phyloP scores from a whole-genome alignment of 2,797 vertebrate genomes.

The Oryzias dopingdopingensis region DNA sequence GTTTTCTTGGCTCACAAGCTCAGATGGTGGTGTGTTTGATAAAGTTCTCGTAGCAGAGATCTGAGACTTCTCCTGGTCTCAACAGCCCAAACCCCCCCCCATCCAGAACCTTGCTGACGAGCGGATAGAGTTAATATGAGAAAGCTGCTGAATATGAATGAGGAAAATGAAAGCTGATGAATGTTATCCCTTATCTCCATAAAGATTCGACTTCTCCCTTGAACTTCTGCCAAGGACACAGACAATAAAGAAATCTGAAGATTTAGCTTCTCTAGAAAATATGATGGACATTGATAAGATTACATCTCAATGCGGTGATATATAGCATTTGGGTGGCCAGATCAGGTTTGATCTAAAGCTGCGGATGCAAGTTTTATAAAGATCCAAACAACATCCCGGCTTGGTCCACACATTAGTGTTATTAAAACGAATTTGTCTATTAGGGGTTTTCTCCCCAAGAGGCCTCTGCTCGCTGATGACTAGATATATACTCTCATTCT shows the following conservation, averaged over 20 bases:
- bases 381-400: slow-evolving; percentile 53
- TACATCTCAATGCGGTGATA: slow-evolving; percentile 55
- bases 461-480: slow-evolving; percentile 42
- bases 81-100: slow-evolving; percentile 46
- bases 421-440: slow-evolving; percentile 69
- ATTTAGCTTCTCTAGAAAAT: slow-evolving; percentile 53
- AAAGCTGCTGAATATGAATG: slow-evolving; percentile 74
- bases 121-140: slow-evolving; percentile 57
- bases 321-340: slow-evolving; percentile 22
- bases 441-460: slow-evolving; percentile 36
- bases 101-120: slow-evolving; percentile 60
- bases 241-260: slow-evolving; percentile 68
- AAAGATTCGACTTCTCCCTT: slow-evolving; percentile 76
- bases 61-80: slow-evolving; percentile 45
- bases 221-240: slow-evolving; percentile 75
- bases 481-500: slow-evolving; percentile 63
- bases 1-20: slow-evolving; percentile 55
- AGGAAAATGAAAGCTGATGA: slow-evolving; percentile 73
- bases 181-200: slow-evolving; percentile 76
- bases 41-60: slow-evolving; percentile 63
- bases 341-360: slow-evolving; percentile 21
- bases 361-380: slow-evolving; percentile 46
- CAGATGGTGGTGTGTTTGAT: slow-evolving; percentile 52
- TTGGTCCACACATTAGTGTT: slow-evolving; percentile 52
- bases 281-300: slow-evolving; percentile 71